A percentile compares a stretch with the other conserved stretches of the same genome.
phyloP scores from a whole-genome alignment of 1,140 invertebrate genomes.

The Drosophila simulans region DNA sequence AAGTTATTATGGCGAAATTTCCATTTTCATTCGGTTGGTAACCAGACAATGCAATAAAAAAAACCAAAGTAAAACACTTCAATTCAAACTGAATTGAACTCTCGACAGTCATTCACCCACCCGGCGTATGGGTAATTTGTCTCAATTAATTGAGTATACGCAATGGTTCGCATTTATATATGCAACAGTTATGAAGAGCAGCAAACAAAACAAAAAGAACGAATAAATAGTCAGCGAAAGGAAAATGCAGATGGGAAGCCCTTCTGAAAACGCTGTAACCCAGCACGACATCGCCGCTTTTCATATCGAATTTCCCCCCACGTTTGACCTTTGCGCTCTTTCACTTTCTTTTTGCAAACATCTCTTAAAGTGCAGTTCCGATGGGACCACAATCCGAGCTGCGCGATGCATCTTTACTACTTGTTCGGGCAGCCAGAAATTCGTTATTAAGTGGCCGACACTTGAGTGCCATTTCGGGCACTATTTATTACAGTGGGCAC shows the following conservation, averaged over 20 bases:
- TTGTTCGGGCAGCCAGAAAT: conserved; percentile 29
- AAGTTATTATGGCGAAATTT: conserved; percentile 2
- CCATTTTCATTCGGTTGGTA: neutral
- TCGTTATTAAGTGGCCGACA: conserved; percentile 56
- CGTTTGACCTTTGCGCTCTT: conserved; percentile 7
- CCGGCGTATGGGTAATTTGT: conserved; percentile 56
- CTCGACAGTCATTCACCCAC: conserved; percentile 32
- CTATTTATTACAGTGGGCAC: conserved; percentile 17
- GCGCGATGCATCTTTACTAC: conserved; percentile 22
- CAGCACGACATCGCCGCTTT: conserved; percentile 30
- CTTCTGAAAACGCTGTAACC: conserved; percentile 10
- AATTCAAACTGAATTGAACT: conserved; percentile 44
- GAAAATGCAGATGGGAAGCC: conserved; percentile 1
- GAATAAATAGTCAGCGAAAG: conserved; percentile 16
- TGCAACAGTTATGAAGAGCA: conserved; percentile 5
- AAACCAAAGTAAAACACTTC: conserved; percentile 9
- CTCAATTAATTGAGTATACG: conserved; percentile 71
- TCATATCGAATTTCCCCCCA: conserved; percentile 17
- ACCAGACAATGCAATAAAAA: neutral
- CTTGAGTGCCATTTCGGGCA: conserved; percentile 49
- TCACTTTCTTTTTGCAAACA: neutral
- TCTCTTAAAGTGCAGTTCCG: conserved; percentile 25
- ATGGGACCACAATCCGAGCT: conserved; percentile 29
- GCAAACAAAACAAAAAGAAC: conserved; percentile 6
- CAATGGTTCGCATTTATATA: conserved; percentile 24